A percentile compares a stretch with the other conserved stretches of the same genome.
phyloP scores from a whole-genome alignment of 30 jellyfish, hydroid and myxozoan species.

The Pelagia noctiluca region DNA sequence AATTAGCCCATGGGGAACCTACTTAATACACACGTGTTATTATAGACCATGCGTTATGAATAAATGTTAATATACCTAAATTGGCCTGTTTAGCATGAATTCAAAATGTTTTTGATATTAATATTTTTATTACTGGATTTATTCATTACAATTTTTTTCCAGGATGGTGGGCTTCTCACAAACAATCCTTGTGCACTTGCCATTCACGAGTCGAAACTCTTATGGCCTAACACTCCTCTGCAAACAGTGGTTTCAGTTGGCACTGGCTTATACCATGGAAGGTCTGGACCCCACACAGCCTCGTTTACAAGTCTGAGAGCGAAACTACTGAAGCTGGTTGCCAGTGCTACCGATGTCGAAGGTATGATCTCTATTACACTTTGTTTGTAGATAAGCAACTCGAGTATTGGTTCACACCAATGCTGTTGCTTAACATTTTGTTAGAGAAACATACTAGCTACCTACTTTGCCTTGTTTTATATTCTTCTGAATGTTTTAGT shows the following conservation, averaged over 20 bases:
- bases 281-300: slow-evolving; percentile 87
- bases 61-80: no score
- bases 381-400: not conserved
- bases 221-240: slow-evolving; percentile 90
- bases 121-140: no score
- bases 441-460: not conserved
- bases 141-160: not conserved
- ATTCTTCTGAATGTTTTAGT: not conserved
- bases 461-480: slow-evolving; percentile 2
- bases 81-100: no score
- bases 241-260: slow-evolving; percentile 88
- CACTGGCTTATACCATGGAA: slow-evolving; percentile 90
- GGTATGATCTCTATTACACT: slow-evolving; percentile 37
- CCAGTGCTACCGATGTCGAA: slow-evolving; percentile 94
- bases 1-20: no score
- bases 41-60: no score
- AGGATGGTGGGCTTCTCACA: slow-evolving; percentile 94
- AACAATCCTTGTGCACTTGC: slow-evolving; percentile 94
- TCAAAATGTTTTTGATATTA: no score
- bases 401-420: not conserved
- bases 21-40: no score
- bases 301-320: slow-evolving; percentile 64
- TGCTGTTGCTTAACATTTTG: not conserved
- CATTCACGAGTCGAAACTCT: slow-evolving; percentile 75
- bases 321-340: slow-evolving; percentile 81